Conservation (phyloP, 2,113 vertebrate species). For the Genyomyrus donnyi region DNA sequence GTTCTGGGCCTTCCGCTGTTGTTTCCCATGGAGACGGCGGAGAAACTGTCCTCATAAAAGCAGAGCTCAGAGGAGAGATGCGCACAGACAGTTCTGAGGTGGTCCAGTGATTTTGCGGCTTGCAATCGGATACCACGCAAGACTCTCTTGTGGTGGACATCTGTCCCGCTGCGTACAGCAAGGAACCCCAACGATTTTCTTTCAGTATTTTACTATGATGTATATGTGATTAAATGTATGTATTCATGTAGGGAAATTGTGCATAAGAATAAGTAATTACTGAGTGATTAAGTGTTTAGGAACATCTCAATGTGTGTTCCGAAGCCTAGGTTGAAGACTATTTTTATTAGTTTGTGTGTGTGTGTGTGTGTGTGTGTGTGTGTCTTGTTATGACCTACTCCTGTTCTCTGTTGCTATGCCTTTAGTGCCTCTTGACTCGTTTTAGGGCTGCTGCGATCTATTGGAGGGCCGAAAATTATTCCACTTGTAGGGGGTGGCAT, state of each 20-base stretch:
- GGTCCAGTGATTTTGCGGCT: not conserved
- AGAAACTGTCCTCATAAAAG: not conserved
- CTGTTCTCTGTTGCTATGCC: not conserved
- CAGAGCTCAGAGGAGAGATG: not conserved
- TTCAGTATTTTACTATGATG: not conserved
- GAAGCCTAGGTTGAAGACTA: not conserved
- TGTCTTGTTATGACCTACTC: not conserved
- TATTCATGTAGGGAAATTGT: not conserved
- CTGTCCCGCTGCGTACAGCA: not conserved
- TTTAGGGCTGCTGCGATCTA: not conserved
- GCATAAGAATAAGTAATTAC: not conserved
- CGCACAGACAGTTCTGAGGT: not conserved
- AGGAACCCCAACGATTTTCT: not conserved
- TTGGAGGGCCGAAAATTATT: not conserved
- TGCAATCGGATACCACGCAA: not conserved
- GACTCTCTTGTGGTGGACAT: not conserved
- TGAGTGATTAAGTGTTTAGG: not conserved
- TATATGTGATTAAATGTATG: not conserved
- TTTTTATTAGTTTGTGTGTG: not conserved
- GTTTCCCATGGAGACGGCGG: not conserved
- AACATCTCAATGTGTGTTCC: not conserved
- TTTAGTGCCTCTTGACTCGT: not conserved
- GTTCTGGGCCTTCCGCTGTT: not conserved
- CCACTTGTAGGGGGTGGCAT: not conserved
- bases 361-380: not conserved